Percentiles rank a stretch among this genome's conserved stretches.
These are phyloP conservation scores for Luperina testacea DNA, from an alignment of 2,888 invertebrate genomes.

Conservation along the genomic window DNA sequence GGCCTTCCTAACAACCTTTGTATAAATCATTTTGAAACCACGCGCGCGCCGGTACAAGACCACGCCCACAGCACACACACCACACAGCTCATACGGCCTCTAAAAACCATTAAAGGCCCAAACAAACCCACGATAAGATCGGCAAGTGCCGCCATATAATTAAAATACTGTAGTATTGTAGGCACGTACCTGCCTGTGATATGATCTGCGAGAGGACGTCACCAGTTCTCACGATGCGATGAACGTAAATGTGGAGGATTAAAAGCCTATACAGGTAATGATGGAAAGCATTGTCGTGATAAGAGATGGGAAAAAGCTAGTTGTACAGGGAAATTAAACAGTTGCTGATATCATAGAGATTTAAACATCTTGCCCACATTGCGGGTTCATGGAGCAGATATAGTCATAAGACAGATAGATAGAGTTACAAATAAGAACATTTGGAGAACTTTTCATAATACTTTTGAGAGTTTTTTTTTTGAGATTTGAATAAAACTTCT, in stretches of 20 bases:
- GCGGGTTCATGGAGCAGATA: not conserved
- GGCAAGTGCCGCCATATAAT: conserved; percentile 41
- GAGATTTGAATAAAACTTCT: not conserved
- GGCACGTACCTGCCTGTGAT: conserved; percentile 38
- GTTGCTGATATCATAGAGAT: not conserved
- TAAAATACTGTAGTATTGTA: conserved; percentile 32
- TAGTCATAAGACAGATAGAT: not conserved
- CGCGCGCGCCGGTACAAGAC: not conserved
- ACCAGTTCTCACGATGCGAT: conserved; percentile 51
- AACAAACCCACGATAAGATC: conserved; percentile 54
- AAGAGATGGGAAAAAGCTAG: not conserved
- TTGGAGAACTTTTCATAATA: not conserved
- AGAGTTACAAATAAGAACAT: not conserved
- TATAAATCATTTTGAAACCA: not conserved
- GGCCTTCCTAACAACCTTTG: not conserved
- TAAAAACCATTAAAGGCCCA: conserved; percentile 43
- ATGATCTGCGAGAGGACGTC: conserved; percentile 40
- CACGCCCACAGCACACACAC: not conserved
- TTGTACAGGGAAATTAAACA: not conserved
- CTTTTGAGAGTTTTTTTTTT: not conserved
- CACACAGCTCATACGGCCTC: conserved; percentile 2
- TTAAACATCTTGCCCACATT: no score
- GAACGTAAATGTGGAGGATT: not conserved
- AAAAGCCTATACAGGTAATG: not conserved
- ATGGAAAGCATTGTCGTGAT: conserved; percentile 17